Evolutionary conservation across 2,797 vertebrate genomes (phyloP).

Genomic region (Sebastes hubbsi): DNA sequence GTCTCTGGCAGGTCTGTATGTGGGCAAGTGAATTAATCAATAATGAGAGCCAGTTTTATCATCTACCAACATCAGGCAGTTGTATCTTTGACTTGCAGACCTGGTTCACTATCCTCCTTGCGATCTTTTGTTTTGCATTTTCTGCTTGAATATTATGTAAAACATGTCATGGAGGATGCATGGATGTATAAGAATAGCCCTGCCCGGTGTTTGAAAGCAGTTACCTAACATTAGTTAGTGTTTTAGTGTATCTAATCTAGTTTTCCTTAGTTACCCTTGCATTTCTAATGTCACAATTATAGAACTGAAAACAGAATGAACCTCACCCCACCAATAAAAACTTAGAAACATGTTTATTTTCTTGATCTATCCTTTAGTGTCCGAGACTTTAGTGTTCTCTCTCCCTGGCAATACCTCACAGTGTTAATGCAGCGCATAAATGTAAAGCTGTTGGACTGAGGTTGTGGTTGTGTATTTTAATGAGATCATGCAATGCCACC

Average conservation of each 20-base stretch:
- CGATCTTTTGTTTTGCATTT: not conserved
- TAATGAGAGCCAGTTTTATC: not conserved
- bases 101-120: not conserved
- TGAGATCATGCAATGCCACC: not conserved
- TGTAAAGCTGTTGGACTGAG: not conserved
- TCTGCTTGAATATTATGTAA: not conserved
- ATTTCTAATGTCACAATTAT: not conserved
- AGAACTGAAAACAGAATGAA: not conserved
- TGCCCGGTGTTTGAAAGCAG: not conserved
- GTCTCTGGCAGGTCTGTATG: not conserved
- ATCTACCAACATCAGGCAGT: not conserved
- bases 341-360: not conserved
- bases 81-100: not conserved
- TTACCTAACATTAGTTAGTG: not conserved
- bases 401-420: not conserved
- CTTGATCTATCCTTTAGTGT: not conserved
- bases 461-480: not conserved
- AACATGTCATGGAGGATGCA: not conserved
- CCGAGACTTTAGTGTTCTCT: not conserved
- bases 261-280: not conserved
- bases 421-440: not conserved
- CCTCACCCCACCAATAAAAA: not conserved
- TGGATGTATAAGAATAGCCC: not conserved
- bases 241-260: not conserved
- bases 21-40: conserved; percentile 28